phyloP scores from a whole-genome alignment of 1,140 invertebrate species.

The Drosophila nannoptera region DNA sequence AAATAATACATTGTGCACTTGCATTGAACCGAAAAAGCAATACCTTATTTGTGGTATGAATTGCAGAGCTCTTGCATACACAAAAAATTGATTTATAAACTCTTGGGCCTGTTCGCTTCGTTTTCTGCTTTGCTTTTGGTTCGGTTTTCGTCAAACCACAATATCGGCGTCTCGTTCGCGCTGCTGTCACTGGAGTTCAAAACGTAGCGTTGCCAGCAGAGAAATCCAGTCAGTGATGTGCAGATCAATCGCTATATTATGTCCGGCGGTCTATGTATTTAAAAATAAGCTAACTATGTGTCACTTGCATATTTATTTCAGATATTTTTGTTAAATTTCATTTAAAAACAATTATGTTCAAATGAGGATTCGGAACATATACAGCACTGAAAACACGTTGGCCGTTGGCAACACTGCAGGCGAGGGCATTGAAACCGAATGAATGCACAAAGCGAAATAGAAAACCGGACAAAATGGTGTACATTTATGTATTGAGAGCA shows the following conservation, averaged over 20 bases:
- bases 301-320: neutral
- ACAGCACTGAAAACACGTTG: conserved; percentile 43
- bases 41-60: conserved; percentile 57
- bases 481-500: conserved; percentile 34
- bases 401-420: conserved; percentile 57
- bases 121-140: conserved; percentile 67
- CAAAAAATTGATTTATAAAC: conserved; percentile 78
- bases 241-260: neutral
- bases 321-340: neutral
- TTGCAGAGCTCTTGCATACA: conserved; percentile 71
- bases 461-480: conserved; percentile 77
- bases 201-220: conserved; percentile 51
- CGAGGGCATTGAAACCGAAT: conserved; percentile 73
- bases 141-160: conserved; percentile 50
- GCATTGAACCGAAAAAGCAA: conserved; percentile 20
- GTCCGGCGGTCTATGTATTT: neutral
- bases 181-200: conserved; percentile 25
- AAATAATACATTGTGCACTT: conserved; percentile 19
- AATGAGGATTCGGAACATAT: conserved; percentile 3
- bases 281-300: neutral
- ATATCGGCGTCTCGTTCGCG: conserved; percentile 56
- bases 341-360: neutral
- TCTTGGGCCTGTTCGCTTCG: conserved; percentile 66
- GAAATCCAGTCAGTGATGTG: neutral
- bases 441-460: conserved; percentile 60